Base-by-base conservation (phyloP, 2,888 invertebrate species). In the Phengaris arion region DNA sequence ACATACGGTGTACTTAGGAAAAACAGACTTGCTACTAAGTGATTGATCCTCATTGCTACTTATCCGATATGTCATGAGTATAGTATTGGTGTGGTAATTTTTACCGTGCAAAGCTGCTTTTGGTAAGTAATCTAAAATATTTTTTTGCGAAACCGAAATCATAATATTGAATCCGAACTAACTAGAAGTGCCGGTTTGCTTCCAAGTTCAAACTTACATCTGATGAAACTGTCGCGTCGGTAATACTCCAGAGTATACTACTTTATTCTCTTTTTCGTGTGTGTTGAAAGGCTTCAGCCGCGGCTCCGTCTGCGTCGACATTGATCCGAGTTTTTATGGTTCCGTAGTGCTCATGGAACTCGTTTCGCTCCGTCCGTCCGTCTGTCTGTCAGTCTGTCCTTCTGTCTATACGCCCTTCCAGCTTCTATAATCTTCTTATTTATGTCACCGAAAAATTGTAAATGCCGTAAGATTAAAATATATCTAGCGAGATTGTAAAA, bases 111-210 rank as follows among this genome's bases (percentile, higher is more conserved):
- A 35, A 35, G 35, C 35, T 35, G 35, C 35, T 2, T 35, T 35
- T 35, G 4, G 48, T 48, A 7, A 7, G 48, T 48, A 46, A 46
- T 57, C 15, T 57, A 57, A 22, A 59, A 59, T 59, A 22, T 59
- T 59, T 59, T 22, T 22, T 59, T 59, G 22, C 59, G 59, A 59
- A 59, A 59, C 59, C 59, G 59, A 59, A 22, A 59, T 59, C 15
- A 59, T 59, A 59, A 59, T 22, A 15, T 8, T 48, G 48, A 48
- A 6, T 48, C 48, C 48, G 48, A 64, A 35, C 13, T 4, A 70
- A 70, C 70, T 52, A 51, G 70, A 70, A 70, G 52, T 70, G 51
- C 70, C 70, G 70, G 70, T 70, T 70, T 15, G 46, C 51, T 70
- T 48, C 35, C 35, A 35, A 35, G 35, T 35, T 35, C 35, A 1